phyloP scores from a whole-genome alignment of 2,888 invertebrate species.

The Drosophila austrosaltans region DNA sequence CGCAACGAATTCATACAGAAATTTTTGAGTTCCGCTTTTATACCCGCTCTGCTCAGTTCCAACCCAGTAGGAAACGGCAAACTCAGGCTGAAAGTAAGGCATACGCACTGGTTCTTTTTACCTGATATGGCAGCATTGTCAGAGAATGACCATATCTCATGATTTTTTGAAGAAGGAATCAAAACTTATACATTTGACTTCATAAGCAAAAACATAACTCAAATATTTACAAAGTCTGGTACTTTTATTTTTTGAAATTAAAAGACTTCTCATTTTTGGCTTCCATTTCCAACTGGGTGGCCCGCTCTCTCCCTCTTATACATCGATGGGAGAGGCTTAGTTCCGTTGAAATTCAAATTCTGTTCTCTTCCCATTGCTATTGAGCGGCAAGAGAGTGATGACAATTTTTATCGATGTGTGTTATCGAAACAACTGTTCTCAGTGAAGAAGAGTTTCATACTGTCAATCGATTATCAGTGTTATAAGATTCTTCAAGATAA shows the following conservation, averaged over 20 bases:
- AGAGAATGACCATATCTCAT: too few relatives aligned
- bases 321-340: too few relatives aligned
- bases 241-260: too few relatives aligned
- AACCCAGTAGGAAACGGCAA: background rate
- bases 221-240: too few relatives aligned
- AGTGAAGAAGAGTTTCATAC: background rate
- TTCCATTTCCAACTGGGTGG: background rate
- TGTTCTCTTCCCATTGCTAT: background rate
- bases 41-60: background rate
- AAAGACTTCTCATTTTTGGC: background rate
- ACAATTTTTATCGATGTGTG: background rate
- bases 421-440: background rate
- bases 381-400: background rate
- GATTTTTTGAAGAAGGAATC: too few relatives aligned
- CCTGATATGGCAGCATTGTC: too few relatives aligned
- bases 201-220: too few relatives aligned
- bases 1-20: constrained; percentile 53
- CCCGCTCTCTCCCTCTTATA: background rate
- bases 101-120: background rate
- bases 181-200: too few relatives aligned
- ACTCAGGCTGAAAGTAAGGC: background rate
- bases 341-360: background rate
- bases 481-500: constrained; percentile 8
- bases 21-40: constrained; percentile 7
- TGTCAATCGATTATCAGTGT: background rate